phyloP scores from a whole-genome alignment of 2,797 vertebrate genomes.

The Emys orbicularis region DNA sequence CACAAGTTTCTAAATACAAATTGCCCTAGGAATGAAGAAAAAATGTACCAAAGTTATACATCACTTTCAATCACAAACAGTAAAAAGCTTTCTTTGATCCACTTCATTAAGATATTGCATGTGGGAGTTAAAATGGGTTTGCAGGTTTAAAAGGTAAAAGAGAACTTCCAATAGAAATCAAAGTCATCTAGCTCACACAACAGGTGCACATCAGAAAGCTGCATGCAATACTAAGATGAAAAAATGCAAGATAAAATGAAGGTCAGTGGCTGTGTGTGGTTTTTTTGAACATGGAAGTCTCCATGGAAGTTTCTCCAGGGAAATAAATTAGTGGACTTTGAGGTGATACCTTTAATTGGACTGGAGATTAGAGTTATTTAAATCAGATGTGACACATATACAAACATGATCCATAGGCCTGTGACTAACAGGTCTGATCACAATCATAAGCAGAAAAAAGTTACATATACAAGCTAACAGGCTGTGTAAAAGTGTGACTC shows the following conservation, averaged over 20 bases:
- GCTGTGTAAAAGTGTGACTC: background rate
- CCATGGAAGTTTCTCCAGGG: conserved; percentile 55
- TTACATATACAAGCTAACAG: background rate
- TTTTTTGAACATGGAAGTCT: conserved; percentile 50
- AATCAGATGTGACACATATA: conserved; percentile 11
- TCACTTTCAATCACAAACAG: background rate
- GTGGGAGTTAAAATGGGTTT: conserved; percentile 43
- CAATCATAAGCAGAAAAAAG: background rate
- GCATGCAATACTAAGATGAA: conserved; percentile 45
- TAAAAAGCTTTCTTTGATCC: conserved; percentile 8
- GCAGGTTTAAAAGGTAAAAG: conserved; percentile 55
- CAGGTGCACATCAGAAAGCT: conserved; percentile 49
- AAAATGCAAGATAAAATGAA: conserved; percentile 69
- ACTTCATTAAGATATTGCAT: conserved; percentile 16
- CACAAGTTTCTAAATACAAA: conserved; percentile 14
- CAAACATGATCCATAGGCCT: conserved; percentile 17
- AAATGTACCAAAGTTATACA: background rate
- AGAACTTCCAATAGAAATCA: conserved; percentile 47
- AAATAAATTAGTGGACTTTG: conserved; percentile 53
- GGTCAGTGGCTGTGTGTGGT: conserved; percentile 60
- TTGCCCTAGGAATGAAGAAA: background rate
- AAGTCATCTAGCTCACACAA: conserved; percentile 36
- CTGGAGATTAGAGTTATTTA: conserved; percentile 67
- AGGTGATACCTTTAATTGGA: conserved; percentile 68
- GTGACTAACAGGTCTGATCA: conserved; percentile 23